Evolutionary conservation across 1,140 invertebrate species (phyloP), one percentile per base, ranked within the genome.

Genomic region (Polypedilum vanderplanki): DNA sequence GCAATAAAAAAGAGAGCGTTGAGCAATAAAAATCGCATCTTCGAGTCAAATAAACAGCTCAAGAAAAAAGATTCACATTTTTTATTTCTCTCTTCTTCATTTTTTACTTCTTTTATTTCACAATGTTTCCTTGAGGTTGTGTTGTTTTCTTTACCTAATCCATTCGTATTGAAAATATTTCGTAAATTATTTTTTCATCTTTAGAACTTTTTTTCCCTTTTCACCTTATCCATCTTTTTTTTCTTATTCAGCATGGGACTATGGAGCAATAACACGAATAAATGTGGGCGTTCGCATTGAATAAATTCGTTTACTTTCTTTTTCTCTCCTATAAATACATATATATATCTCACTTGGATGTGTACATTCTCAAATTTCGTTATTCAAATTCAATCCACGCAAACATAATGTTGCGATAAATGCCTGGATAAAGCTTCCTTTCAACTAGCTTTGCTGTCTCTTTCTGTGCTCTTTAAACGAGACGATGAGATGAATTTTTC

Each of bases 1-100:
- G 46, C 46, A 57, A 57, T 57, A 57, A 57, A 57, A 57, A n/a
- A 57, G n/a, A 57, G n/a, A 57, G 46, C 46, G 46, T 57, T n/a
- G 46, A 57, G 46, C n/a, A 57, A 57, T 57, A 57, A 57, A 57
- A 57, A 57, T 57, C 46, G 46, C 46, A 57, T 57, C 46, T 57
- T 57, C 12, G n/a, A 57, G 46, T 57, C 46, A 57, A 57, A 57
- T 57, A 57, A 57, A 57, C 46, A 57, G 46, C 46, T 57, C 46
- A n/a, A n/a, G n/a, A 57, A 57, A n/a, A 57, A n/a, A 12, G 41
- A 12, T 57, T 57, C n/a, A 57, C 46, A n/a, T 57, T 57, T 57
- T 57, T 15, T 57, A 57, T 57, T 57, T 57, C 46, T n/a, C 46
- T 15, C 46, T n/a, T 57, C 24, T 33, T n/a, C 40, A 5, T 10